Percentiles rank a stretch among this genome's conserved stretches.
These are phyloP conservation scores for Pogona vitticeps DNA, from an alignment of 2,113 vertebrate species.

Conservation along the genomic window DNA sequence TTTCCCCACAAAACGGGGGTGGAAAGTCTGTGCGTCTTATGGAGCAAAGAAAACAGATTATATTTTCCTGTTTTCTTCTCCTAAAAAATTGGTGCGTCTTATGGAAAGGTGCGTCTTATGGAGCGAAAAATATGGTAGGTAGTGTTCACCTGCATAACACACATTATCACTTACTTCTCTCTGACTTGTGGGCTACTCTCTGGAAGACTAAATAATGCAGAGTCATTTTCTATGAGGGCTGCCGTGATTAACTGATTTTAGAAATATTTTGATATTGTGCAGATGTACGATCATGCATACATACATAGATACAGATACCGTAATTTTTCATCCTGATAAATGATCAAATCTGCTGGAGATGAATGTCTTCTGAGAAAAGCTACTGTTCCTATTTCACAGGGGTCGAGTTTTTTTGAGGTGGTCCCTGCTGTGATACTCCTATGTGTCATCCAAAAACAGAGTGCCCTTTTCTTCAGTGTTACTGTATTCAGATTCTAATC, in stretches of 20 bases:
- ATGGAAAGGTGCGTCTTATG: too few relatives aligned
- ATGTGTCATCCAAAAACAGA: not conserved
- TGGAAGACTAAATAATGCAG: not conserved
- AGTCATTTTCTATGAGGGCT: not conserved
- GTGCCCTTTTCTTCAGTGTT: not conserved
- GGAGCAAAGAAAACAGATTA: too few relatives aligned
- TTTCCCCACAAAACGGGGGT: too few relatives aligned
- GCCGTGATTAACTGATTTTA: not conserved
- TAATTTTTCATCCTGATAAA: not conserved
- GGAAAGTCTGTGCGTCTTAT: too few relatives aligned
- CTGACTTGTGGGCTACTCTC: not conserved
- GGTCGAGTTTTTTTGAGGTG: not conserved
- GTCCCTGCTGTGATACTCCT: not conserved
- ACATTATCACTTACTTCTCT: not conserved
- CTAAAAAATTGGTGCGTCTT: too few relatives aligned
- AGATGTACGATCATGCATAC: not conserved
- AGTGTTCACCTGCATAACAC: not conserved
- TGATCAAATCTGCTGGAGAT: not conserved
- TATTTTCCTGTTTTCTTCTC: too few relatives aligned
- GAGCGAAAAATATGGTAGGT: too few relatives aligned
- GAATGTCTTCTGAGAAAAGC: not conserved
- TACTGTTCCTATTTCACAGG: not conserved
- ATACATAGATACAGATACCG: not conserved
- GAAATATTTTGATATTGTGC: not conserved
- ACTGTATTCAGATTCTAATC: not conserved